A percentile compares a stretch with the other conserved stretches of the same genome.
Evolutionary conservation across 2,888 invertebrate species (phyloP).

Genomic region (Glaucopsyche alexis): DNA sequence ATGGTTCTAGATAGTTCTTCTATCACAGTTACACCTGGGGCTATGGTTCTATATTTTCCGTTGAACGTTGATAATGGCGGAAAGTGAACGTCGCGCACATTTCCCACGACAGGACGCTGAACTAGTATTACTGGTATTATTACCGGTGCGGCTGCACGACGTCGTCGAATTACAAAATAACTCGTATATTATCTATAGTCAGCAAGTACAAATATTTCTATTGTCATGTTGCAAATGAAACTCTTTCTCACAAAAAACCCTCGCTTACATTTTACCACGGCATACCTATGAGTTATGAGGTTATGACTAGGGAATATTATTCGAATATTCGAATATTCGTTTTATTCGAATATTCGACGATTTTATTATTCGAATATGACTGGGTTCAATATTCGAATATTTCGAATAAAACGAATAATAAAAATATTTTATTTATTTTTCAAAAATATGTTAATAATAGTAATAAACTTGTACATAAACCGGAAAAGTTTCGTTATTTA

Average conservation of each 20-base stretch:
- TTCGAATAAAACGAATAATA: too few relatives aligned
- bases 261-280: background rate
- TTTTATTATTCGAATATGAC: too few relatives aligned
- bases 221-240: background rate
- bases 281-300: background rate
- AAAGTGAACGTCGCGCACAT: conserved; percentile 61
- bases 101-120: conserved; percentile 62
- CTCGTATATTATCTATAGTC: background rate
- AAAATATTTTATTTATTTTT: too few relatives aligned
- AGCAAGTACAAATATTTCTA: background rate
- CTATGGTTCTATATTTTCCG: conserved; percentile 21
- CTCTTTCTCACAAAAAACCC: background rate
- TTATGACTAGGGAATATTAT: background rate
- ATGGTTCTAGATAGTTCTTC: conserved; percentile 6
- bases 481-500: too few relatives aligned
- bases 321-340: too few relatives aligned
- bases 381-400: too few relatives aligned
- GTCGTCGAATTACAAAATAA: conserved; percentile 17
- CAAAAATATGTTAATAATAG: too few relatives aligned
- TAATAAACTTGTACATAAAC: too few relatives aligned
- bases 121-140: conserved; percentile 22
- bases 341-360: too few relatives aligned
- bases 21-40: background rate
- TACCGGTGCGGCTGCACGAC: conserved; percentile 1
- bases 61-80: conserved; percentile 59